Percentiles rank a stretch among this genome's conserved stretches.
Evolutionary conservation across 1,140 invertebrate species (phyloP).

Genomic region (Argopecten irradians): DNA sequence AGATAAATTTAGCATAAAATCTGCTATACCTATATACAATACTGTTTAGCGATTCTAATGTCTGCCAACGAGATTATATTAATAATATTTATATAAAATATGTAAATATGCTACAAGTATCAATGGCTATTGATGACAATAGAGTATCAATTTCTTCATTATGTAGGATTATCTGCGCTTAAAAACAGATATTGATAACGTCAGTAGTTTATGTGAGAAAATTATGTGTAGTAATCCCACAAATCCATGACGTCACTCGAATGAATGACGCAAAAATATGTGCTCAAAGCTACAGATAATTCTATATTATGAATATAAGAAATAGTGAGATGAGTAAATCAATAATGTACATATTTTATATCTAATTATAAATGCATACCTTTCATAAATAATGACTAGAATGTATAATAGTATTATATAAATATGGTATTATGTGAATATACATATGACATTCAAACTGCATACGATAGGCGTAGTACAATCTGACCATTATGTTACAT

Average conservation of each 20-base stretch:
- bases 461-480: neutral
- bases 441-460: neutral
- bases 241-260: too few species aligned
- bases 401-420: neutral
- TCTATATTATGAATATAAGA: too few species aligned
- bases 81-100: neutral
- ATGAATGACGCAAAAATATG: too few species aligned
- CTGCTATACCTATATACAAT: neutral
- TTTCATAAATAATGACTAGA: constrained; percentile 11
- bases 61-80: neutral
- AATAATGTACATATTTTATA: neutral
- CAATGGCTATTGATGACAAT: neutral
- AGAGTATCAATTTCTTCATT: too few species aligned
- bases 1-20: neutral
- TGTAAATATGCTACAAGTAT: neutral
- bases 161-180: too few species aligned
- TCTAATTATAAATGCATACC: neutral
- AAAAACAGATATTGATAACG: too few species aligned
- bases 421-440: neutral
- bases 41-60: neutral
- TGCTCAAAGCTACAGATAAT: too few species aligned
- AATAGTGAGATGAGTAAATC: neutral
- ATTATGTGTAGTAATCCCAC: too few species aligned
- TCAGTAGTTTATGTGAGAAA: too few species aligned
- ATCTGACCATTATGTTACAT: neutral